Conservation (phyloP, 1,140 invertebrate genomes). For the Formica exsecta region DNA sequence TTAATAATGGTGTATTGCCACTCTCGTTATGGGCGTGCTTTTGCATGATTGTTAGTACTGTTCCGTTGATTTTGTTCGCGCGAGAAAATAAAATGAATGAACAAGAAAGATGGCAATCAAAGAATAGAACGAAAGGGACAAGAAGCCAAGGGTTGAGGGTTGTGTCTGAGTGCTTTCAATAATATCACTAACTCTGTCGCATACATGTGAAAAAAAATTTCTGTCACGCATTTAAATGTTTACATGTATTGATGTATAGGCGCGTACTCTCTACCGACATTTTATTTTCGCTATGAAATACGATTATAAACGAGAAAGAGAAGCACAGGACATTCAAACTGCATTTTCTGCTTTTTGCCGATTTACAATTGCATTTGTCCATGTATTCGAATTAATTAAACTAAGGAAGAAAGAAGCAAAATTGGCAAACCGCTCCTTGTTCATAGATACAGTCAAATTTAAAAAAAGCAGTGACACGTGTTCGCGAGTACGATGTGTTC, state of each 20-base stretch:
- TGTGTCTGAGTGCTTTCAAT: conserved; percentile 66
- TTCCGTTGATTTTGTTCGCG: conserved; percentile 67
- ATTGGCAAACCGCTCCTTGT: conserved; percentile 21
- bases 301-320: not conserved
- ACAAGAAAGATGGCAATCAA: not conserved
- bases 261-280: conserved; percentile 59
- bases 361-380: not conserved
- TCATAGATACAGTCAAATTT: conserved; percentile 11
- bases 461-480: conserved; percentile 9
- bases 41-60: conserved; percentile 71
- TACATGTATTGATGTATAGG: conserved; percentile 68
- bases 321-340: conserved; percentile 60
- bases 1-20: conserved; percentile 70
- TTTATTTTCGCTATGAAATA: conserved; percentile 71
- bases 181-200: conserved; percentile 59
- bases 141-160: conserved; percentile 23
- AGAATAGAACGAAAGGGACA: not conserved
- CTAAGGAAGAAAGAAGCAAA: not conserved
- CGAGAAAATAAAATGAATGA: conserved; percentile 15
- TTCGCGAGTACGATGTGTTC: conserved; percentile 12
- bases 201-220: conserved; percentile 14
- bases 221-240: conserved; percentile 50
- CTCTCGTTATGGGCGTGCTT: conserved; percentile 74
- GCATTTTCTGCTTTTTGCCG: conserved; percentile 55
- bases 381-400: not conserved